A percentile compares a stretch with the other conserved stretches of the same genome.
Evolutionary conservation across 23 tunicate species (phyloP).

Genomic region (Trididemnum miniatum): DNA sequence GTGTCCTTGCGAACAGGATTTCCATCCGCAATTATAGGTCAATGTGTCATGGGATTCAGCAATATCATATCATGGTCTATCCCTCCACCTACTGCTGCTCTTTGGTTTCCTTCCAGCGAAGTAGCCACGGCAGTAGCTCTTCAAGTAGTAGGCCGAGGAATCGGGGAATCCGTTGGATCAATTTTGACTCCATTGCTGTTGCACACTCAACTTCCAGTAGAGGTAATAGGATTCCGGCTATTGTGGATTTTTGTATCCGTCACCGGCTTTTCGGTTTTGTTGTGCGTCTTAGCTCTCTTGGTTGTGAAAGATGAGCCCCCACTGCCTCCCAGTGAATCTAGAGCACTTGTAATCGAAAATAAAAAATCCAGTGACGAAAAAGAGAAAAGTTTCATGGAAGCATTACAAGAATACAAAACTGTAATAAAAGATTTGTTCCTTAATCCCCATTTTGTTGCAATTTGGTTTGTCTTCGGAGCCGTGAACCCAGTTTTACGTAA

Average conservation of each 20-base stretch:
- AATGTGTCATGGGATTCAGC: slow-evolving; percentile 57
- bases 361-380: not conserved
- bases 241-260: slow-evolving; percentile 41
- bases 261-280: slow-evolving; percentile 1
- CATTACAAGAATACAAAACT: slow-evolving; percentile 24
- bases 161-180: slow-evolving; percentile 74
- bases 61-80: slow-evolving; percentile 62
- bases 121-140: slow-evolving; percentile 78
- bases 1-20: slow-evolving; percentile 44
- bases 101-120: slow-evolving; percentile 68
- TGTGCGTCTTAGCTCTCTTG: not conserved
- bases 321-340: slow-evolving; percentile 63
- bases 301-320: slow-evolving; percentile 54
- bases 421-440: slow-evolving; percentile 33
- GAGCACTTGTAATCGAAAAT: slow-evolving; percentile 19
- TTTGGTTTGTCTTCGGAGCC: slow-evolving; percentile 58
- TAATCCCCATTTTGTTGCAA: slow-evolving; percentile 43
- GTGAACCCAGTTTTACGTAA: slow-evolving; percentile 60
- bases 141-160: slow-evolving; percentile 62
- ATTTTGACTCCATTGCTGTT: slow-evolving; percentile 40
- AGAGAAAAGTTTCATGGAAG: slow-evolving; percentile 22
- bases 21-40: slow-evolving; percentile 46
- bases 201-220: slow-evolving; percentile 5
- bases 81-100: slow-evolving; percentile 62
- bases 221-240: slow-evolving; percentile 27